A percentile compares a stretch with the other conserved stretches of the same genome.
Evolutionary conservation across 1,140 invertebrate genomes (phyloP).

Genomic region (Whitmania pigra): DNA sequence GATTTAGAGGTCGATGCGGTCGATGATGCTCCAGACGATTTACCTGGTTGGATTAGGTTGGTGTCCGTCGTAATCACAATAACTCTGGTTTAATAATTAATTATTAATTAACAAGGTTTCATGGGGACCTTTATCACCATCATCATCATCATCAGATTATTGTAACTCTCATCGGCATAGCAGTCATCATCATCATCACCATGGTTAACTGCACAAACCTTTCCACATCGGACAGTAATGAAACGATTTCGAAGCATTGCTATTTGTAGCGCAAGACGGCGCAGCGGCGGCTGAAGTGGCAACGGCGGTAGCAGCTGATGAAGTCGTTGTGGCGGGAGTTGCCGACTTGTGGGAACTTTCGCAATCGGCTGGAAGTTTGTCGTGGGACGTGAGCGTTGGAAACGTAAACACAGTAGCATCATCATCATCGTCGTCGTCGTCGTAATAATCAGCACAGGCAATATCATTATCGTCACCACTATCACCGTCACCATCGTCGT

Average conservation of each 20-base stretch:
- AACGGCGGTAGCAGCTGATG: background rate
- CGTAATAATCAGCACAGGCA: slow-evolving; percentile 19
- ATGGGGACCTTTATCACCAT: background rate
- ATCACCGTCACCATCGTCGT: slow-evolving; percentile 16
- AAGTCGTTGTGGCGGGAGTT: background rate
- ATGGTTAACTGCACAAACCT: background rate
- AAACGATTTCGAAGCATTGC: background rate
- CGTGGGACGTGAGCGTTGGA: background rate
- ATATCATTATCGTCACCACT: slow-evolving; percentile 23
- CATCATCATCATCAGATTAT: background rate
- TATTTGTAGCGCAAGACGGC: background rate
- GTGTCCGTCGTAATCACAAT: no score
- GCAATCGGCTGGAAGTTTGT: background rate
- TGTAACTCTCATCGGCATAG: background rate
- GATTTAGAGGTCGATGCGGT: no score
- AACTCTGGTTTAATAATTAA: no score
- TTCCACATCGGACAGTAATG: background rate
- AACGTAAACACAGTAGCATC: slow-evolving; percentile 12
- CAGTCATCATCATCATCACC: background rate
- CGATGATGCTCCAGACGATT: no score
- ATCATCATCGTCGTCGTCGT: slow-evolving; percentile 22
- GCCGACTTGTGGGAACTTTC: background rate
- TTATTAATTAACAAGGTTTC: no score
- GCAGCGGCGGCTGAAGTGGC: background rate
- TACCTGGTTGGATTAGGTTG: no score